These are phyloP conservation scores for Yponomeuta malinellus DNA, from an alignment of 2,888 invertebrate genomes.

Conservation along the genomic window DNA sequence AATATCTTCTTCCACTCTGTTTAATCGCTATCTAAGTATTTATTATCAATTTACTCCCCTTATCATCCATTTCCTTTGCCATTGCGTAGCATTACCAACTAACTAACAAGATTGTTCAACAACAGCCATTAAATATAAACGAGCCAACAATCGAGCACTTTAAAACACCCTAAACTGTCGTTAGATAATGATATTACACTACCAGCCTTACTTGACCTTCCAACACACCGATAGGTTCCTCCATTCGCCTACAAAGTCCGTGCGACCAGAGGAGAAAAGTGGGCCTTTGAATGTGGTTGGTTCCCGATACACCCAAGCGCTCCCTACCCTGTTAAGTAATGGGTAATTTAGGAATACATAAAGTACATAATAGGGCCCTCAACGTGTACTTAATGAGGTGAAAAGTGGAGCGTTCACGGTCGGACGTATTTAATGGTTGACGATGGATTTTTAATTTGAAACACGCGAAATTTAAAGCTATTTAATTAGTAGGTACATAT, in stretches of 20 bases:
- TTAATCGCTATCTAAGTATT: neutral
- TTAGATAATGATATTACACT: slow-evolving; percentile 29
- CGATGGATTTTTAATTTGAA: neutral
- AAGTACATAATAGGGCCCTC: slow-evolving; percentile 75
- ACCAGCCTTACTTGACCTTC: slow-evolving; percentile 41
- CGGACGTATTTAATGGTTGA: neutral
- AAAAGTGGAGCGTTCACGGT: slow-evolving; percentile 61
- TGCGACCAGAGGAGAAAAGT: slow-evolving; percentile 20
- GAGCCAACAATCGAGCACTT: slow-evolving; percentile 68
- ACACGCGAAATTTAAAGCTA: too few relatives aligned
- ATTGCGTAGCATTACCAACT: slow-evolving; percentile 36
- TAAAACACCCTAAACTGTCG: slow-evolving; percentile 55
- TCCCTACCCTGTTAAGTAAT: slow-evolving; percentile 69
- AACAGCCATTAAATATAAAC: slow-evolving; percentile 63
- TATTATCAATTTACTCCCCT: neutral
- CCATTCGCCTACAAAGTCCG: slow-evolving; percentile 17
- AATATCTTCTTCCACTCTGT: neutral
- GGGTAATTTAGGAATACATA: slow-evolving; percentile 75
- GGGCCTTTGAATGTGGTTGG: slow-evolving; percentile 46
- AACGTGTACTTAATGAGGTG: slow-evolving; percentile 71
- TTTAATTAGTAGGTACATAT: neutral
- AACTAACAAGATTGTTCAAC: slow-evolving; percentile 39
- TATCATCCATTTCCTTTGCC: slow-evolving; percentile 23
- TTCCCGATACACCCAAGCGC: slow-evolving; percentile 47
- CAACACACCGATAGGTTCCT: slow-evolving; percentile 22